Percentiles rank a stretch among this genome's conserved stretches.
These are phyloP conservation scores for Amniataba percoides DNA, from an alignment of 2,797 vertebrate species.

Conservation along the genomic window DNA sequence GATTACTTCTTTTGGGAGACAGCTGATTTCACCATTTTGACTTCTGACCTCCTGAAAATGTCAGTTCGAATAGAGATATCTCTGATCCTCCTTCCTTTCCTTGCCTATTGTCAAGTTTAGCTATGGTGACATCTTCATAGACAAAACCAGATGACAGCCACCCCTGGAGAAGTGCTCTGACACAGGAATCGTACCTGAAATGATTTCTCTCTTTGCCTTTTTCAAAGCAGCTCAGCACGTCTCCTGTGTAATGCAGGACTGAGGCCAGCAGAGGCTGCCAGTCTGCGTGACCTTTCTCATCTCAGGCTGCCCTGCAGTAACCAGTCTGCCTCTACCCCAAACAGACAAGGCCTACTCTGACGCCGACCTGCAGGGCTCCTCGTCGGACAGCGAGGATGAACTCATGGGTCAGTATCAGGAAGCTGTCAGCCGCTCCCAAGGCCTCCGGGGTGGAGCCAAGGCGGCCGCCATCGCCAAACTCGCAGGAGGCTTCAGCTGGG, in stretches of 20 bases:
- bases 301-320: slow-evolving; percentile 5
- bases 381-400: slow-evolving; percentile 98
- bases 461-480: slow-evolving; percentile 78
- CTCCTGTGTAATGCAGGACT: not conserved
- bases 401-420: slow-evolving; percentile 96
- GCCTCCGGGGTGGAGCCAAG: slow-evolving; percentile 82
- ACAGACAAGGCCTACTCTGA: slow-evolving; percentile 91
- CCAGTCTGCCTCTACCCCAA: not conserved
- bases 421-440: slow-evolving; percentile 92
- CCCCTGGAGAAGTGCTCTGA: not conserved
- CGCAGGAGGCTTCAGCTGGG: slow-evolving; percentile 91
- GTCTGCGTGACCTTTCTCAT: slow-evolving; percentile 10
- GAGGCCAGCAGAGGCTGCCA: slow-evolving; percentile 38
- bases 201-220: not conserved
- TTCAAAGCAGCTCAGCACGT: not conserved
- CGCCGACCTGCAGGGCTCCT: slow-evolving; percentile 90
- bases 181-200: not conserved
- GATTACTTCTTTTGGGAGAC: not conserved
- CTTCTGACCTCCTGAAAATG: not conserved
- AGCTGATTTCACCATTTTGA: not conserved
- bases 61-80: not conserved
- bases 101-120: not conserved
- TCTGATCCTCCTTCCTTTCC: not conserved
- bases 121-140: not conserved
- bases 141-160: not conserved